A percentile compares a stretch with the other conserved stretches of the same genome.
Conservation (phyloP, 92 coral and sea anemone species). For the Phenganax marumi region DNA sequence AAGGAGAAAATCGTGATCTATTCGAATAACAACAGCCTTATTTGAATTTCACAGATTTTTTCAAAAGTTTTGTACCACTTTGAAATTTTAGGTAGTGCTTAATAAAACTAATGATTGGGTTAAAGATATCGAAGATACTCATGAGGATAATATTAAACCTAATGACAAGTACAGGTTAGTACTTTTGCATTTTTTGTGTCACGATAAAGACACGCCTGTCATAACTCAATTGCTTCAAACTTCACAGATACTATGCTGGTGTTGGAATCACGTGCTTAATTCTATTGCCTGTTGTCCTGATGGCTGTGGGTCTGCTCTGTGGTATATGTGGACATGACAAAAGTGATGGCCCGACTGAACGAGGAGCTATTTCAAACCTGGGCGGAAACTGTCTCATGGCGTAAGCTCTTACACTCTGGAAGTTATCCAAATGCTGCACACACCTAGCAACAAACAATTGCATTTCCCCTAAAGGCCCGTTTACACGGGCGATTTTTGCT, state of each 20-base stretch:
- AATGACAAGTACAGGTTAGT: constrained; percentile 79
- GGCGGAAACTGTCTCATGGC: constrained; percentile 96
- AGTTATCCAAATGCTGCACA: too few relatives aligned
- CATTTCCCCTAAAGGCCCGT: too few relatives aligned
- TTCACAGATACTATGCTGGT: constrained; percentile 79
- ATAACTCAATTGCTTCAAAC: neutral
- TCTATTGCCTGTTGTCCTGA: constrained; percentile 74
- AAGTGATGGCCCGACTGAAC: constrained; percentile 75
- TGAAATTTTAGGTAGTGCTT: constrained; percentile 54
- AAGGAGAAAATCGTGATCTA: too few relatives aligned
- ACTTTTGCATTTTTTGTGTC: neutral
- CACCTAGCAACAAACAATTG: too few relatives aligned
- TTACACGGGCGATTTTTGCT: too few relatives aligned
- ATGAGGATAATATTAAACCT: constrained; percentile 24
- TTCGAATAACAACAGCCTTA: too few relatives aligned
- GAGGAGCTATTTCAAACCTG: constrained; percentile 82
- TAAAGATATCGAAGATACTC: neutral
- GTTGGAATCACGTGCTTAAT: constrained; percentile 82
- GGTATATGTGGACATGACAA: constrained; percentile 90
- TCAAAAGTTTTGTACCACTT: neutral
- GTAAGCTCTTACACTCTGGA: constrained; percentile 53
- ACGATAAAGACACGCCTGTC: neutral
- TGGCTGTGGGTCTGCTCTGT: constrained; percentile 92
- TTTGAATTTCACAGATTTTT: too few relatives aligned
- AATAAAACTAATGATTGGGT: constrained; percentile 23